A percentile compares a stretch with the other conserved stretches of the same genome.
phyloP scores from a whole-genome alignment of 2,113 vertebrate species.

The Trachemys scripta region DNA sequence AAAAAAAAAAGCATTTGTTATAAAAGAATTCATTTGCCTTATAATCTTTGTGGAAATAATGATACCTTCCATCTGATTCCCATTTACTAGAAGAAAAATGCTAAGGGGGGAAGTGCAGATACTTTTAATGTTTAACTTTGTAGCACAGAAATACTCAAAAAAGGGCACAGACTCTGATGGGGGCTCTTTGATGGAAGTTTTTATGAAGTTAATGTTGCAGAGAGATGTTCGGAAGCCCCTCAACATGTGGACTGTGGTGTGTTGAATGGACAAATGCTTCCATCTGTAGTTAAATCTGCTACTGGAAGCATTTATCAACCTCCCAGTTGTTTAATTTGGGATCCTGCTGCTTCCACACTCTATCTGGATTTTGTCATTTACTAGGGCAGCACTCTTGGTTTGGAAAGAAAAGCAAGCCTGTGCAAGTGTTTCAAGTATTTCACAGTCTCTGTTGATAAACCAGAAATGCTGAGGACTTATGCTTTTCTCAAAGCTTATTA shows the following conservation, averaged over 20 bases:
- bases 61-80: slow-evolving; percentile 57
- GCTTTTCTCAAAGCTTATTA: background rate
- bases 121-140: slow-evolving; percentile 49
- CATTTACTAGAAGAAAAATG: slow-evolving; percentile 50
- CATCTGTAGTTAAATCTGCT: slow-evolving; percentile 65
- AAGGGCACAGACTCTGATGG: slow-evolving; percentile 27
- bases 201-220: slow-evolving; percentile 67
- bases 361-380: slow-evolving; percentile 74
- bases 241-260: slow-evolving; percentile 23
- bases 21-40: slow-evolving; percentile 17
- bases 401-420: slow-evolving; percentile 50
- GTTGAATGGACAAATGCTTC: slow-evolving; percentile 72
- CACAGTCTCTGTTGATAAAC: background rate
- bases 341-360: slow-evolving; percentile 62
- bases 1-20: background rate
- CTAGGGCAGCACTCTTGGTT: background rate
- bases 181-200: slow-evolving; percentile 60
- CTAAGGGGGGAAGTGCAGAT: slow-evolving; percentile 35
- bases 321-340: slow-evolving; percentile 58
- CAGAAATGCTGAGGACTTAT: background rate
- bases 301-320: slow-evolving; percentile 67
- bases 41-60: slow-evolving; percentile 23
- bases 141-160: slow-evolving; percentile 49
- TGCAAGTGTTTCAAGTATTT: slow-evolving; percentile 1
- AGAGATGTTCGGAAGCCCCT: slow-evolving; percentile 56